Percentiles rank a stretch among this genome's conserved stretches.
Evolutionary conservation across 2,113 vertebrate species (phyloP).

Genomic region (Enhydra lutris): DNA sequence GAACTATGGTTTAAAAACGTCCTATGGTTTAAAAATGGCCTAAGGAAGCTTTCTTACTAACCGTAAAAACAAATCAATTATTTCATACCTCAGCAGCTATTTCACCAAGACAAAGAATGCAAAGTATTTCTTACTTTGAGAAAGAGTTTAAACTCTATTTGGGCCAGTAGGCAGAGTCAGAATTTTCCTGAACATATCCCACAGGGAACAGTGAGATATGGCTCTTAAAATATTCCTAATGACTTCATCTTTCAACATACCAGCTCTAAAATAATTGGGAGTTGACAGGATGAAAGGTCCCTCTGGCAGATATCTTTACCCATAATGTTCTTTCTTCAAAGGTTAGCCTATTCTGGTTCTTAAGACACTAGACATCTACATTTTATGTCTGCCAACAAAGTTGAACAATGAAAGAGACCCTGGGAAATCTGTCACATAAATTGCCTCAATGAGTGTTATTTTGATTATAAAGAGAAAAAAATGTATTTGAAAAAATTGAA

Average conservation of each 20-base stretch:
- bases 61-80: constrained; percentile 4
- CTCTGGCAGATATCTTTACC: background rate
- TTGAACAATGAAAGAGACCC: background rate
- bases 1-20: background rate
- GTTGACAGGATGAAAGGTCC: background rate
- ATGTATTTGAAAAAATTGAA: background rate
- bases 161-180: background rate
- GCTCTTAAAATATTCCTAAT: constrained; percentile 20
- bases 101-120: background rate
- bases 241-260: constrained; percentile 20
- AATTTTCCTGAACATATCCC: constrained; percentile 33
- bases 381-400: background rate
- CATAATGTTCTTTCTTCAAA: constrained; percentile 39
- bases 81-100: background rate
- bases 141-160: background rate
- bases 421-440: background rate
- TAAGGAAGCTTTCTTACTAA: background rate
- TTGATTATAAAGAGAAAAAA: background rate
- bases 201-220: background rate
- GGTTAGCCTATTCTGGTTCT: background rate
- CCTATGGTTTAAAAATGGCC: background rate
- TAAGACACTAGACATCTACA: background rate
- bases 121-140: background rate
- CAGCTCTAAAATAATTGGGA: constrained; percentile 5
- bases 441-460: background rate